Evolutionary conservation across 2,113 vertebrate genomes (phyloP).

Genomic region (Rutilus rutilus): DNA sequence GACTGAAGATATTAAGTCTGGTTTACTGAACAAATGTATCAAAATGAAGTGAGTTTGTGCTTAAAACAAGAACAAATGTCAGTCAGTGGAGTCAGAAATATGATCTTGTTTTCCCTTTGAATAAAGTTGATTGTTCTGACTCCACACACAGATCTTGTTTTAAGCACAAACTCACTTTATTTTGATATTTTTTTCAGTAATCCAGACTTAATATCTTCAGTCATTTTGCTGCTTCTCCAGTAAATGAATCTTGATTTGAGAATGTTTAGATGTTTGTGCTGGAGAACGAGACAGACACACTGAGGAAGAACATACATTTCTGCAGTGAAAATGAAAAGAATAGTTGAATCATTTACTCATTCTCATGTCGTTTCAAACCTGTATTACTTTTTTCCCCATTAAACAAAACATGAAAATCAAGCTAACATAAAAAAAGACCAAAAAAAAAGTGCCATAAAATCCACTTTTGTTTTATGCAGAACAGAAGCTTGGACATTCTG

Average conservation of each 20-base stretch:
- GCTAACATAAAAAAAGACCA: too few relatives aligned
- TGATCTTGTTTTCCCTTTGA: too few relatives aligned
- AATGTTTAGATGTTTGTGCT: neutral
- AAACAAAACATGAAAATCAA: neutral
- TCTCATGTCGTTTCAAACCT: neutral
- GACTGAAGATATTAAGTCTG: neutral
- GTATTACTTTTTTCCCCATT: too few relatives aligned
- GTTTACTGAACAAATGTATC: neutral
- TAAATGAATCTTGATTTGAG: neutral
- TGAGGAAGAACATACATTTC: neutral
- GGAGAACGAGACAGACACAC: neutral
- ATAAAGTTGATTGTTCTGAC: too few relatives aligned
- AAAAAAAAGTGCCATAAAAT: neutral
- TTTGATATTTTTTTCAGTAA: too few relatives aligned
- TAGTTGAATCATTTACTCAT: neutral
- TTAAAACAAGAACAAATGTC: neutral
- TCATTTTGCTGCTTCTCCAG: neutral
- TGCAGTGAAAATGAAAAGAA: neutral
- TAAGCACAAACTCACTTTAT: neutral
- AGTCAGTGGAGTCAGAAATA: neutral
- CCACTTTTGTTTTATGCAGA: neutral
- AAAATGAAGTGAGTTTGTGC: neutral
- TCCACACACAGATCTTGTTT: neutral
- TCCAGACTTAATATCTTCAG: neutral
- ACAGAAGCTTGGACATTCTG: neutral